phyloP scores from a whole-genome alignment of 2,888 invertebrate species.

The Glomeris marginata region DNA sequence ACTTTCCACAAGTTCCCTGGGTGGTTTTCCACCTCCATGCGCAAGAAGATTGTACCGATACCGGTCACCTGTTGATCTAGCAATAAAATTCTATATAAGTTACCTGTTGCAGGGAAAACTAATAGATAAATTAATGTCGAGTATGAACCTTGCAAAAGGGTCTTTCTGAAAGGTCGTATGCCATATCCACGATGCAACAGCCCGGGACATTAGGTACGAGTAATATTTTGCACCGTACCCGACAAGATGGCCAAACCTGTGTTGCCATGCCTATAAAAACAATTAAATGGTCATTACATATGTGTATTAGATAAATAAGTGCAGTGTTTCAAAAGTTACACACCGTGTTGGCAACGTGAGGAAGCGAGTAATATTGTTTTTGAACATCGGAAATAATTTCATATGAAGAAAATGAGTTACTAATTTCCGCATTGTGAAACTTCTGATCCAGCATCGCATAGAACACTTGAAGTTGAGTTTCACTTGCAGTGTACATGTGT shows the following conservation, averaged over 20 bases:
- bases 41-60: conserved; percentile 61
- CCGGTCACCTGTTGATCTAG: conserved; percentile 56
- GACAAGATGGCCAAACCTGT: conserved; percentile 87
- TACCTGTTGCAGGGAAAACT: not conserved
- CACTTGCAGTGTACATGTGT: conserved; percentile 72
- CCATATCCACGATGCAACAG: conserved; percentile 88
- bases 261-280: conserved; percentile 66
- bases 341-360: conserved; percentile 73
- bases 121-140: not conserved
- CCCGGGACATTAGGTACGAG: conserved; percentile 87
- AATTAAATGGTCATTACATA: conserved; percentile 8
- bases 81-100: conserved; percentile 7
- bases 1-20: conserved; percentile 50
- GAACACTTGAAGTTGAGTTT: conserved; percentile 74
- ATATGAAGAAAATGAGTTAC: conserved; percentile 40
- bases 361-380: conserved; percentile 65
- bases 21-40: conserved; percentile 76
- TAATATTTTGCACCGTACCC: conserved; percentile 99
- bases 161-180: conserved; percentile 62
- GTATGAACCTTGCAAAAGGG: conserved; percentile 41
- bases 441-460: conserved; percentile 83
- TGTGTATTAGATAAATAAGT: conserved; percentile 1
- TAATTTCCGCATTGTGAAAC: conserved; percentile 50
- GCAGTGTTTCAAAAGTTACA: conserved; percentile 21
- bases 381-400: conserved; percentile 61